These are phyloP conservation scores for Leptopilina drosophilae DNA, from an alignment of 2,888 invertebrate genomes.

Conservation along the genomic window DNA sequence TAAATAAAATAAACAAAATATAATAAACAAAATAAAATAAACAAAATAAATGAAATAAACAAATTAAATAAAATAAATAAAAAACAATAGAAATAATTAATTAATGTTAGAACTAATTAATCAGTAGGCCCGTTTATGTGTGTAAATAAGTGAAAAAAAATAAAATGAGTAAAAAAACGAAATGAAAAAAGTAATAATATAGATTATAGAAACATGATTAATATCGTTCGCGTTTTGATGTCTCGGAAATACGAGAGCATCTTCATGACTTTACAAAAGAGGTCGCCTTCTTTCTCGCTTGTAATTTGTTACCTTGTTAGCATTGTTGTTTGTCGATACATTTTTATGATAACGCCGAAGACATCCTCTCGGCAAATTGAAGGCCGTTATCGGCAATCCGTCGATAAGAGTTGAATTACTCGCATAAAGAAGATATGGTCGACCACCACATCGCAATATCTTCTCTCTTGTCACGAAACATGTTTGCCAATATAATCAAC, in stretches of 20 bases:
- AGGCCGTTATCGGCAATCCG: background rate
- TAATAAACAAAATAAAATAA: no score
- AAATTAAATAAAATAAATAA: no score
- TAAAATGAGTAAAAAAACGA: background rate
- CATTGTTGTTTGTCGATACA: conserved; percentile 13
- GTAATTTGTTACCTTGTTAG: conserved; percentile 4
- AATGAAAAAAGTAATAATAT: background rate
- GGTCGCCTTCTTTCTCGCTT: background rate
- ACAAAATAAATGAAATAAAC: no score
- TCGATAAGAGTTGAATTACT: conserved; percentile 21
- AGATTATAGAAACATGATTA: background rate
- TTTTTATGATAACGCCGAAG: background rate
- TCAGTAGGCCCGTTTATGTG: no score
- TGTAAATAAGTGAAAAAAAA: no score
- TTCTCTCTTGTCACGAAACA: conserved; percentile 3
- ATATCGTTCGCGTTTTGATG: conserved; percentile 1
- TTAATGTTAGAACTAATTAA: no score
- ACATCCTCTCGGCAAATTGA: background rate
- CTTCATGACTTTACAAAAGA: conserved; percentile 1
- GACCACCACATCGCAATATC: conserved; percentile 11
- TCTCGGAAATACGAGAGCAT: background rate
- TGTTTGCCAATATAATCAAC: conserved; percentile 3
- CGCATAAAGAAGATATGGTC: conserved; percentile 16
- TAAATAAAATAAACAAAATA: no score
- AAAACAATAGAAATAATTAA: no score